Conservation (phyloP, 2,797 vertebrate species). For the Syngnathus rostellatus region DNA sequence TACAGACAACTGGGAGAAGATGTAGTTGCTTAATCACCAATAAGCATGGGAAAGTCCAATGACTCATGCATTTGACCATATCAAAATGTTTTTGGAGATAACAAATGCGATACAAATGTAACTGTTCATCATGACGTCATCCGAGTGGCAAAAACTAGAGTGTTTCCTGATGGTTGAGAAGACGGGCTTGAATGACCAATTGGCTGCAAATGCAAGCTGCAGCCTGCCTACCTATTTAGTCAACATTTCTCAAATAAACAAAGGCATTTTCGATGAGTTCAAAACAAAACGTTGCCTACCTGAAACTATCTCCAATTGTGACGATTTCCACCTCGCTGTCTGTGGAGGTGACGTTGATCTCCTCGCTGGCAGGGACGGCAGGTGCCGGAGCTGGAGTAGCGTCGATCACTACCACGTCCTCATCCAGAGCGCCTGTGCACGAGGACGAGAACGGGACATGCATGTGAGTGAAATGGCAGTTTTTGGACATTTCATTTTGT, state of each 20-base stretch:
- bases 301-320: conserved; percentile 92
- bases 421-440: conserved; percentile 82
- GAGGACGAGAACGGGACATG: not conserved
- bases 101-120: not conserved
- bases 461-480: not conserved
- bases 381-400: conserved; percentile 89
- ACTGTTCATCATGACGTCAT: too few species aligned
- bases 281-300: conserved; percentile 59
- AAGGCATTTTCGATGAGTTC: not conserved
- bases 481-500: not conserved
- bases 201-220: not conserved
- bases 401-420: conserved; percentile 98
- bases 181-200: too few species aligned
- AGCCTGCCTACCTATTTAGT: not conserved
- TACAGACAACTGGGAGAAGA: not conserved
- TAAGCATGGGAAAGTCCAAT: not conserved
- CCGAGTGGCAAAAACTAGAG: too few species aligned
- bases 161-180: too few species aligned
- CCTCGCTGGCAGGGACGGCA: conserved; percentile 89
- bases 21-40: not conserved
- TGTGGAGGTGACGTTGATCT: conserved; percentile 98
- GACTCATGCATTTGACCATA: not conserved
- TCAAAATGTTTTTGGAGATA: not conserved
- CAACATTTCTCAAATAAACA: not conserved
- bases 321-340: conserved; percentile 99